Base-by-base conservation (phyloP, 2,888 invertebrate genomes). In the Agrilus mali region DNA sequence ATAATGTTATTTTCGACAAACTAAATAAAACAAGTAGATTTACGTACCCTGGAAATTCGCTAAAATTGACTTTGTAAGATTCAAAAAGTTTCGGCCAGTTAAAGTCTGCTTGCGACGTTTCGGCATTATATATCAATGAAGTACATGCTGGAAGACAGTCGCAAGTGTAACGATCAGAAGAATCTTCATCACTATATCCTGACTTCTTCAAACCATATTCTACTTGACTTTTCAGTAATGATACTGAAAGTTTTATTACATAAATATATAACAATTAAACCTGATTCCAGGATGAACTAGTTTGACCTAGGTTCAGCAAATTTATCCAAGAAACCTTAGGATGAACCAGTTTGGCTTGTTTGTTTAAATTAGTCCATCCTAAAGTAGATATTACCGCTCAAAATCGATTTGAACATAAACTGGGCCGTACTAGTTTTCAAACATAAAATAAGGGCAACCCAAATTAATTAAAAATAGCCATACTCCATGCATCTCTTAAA, bases 21-120 rank as follows among this genome's bases (percentile, higher is more conserved):
- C 33, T 20, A 36, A 32, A 31, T 7, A 8, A 20, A 2, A 35
- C 10, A 12, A 7, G 17, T 10, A 7, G 7, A 6, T 22, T 17
- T 14, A n/a, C 36, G 53, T 53, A 67, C 66, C 64, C 66, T 7
- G 63, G 60, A 51, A 61, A 59, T 54, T 66, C 67, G 40, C 61
- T 62, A 16, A 63, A 51, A 16, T 66, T 66, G 0, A 66, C 57
- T 37, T 68, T 68, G 48, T 65, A 74, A 1, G 77, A 76, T 51
- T 65, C 65, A 52, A 72, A 77, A 31, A 80, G 64, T 7, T 74
- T 73, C 35, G 68, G 66, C 72, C 77, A 80, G 51, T 79, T 74
- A 50, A 75, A 81, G 52, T 78, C 75, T 0, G 81, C 81, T 55
- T 83, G 82, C 0, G 83, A 82, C 1, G 77, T 79, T 59, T 82